Evolutionary conservation across 2,888 invertebrate genomes (phyloP).

Genomic region (Pyralis farinalis): DNA sequence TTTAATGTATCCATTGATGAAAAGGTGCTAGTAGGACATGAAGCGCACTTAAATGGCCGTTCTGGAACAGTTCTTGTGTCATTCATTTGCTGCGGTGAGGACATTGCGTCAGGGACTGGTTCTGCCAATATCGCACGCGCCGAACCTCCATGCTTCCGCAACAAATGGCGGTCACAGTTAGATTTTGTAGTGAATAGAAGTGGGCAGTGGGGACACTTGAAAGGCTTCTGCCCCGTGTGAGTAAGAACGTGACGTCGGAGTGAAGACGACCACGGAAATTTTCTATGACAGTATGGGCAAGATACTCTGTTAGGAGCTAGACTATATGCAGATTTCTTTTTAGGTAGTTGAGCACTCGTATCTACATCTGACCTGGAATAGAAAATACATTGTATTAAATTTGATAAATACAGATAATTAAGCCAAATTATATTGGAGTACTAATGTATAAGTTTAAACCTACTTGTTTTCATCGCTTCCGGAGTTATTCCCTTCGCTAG

Average conservation of each 20-base stretch:
- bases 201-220: conserved; percentile 96
- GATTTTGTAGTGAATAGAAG: conserved; percentile 98
- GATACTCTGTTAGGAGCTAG: conserved; percentile 96
- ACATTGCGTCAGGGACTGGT: conserved; percentile 51
- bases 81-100: conserved; percentile 43
- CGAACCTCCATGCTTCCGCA: conserved; percentile 88
- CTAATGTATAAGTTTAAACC: conserved; percentile 32
- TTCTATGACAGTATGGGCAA: conserved; percentile 95
- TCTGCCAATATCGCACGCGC: conserved; percentile 67
- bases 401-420: too few relatives aligned
- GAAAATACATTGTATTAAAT: conserved; percentile 1
- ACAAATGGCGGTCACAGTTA: conserved; percentile 96
- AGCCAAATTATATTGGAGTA: not conserved
- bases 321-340: conserved; percentile 97
- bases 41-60: conserved; percentile 89
- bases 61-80: conserved; percentile 86
- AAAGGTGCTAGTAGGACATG: conserved; percentile 91
- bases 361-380: conserved; percentile 84
- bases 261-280: conserved; percentile 98
- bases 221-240: conserved; percentile 98
- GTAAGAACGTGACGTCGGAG: conserved; percentile 96
- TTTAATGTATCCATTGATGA: conserved; percentile 89
- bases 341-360: conserved; percentile 79
- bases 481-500: conserved; percentile 91
- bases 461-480: conserved; percentile 91